Percentiles rank a stretch among this genome's conserved stretches.
phyloP scores from a whole-genome alignment of 2,797 vertebrate genomes.

The Pteropus rufus region DNA sequence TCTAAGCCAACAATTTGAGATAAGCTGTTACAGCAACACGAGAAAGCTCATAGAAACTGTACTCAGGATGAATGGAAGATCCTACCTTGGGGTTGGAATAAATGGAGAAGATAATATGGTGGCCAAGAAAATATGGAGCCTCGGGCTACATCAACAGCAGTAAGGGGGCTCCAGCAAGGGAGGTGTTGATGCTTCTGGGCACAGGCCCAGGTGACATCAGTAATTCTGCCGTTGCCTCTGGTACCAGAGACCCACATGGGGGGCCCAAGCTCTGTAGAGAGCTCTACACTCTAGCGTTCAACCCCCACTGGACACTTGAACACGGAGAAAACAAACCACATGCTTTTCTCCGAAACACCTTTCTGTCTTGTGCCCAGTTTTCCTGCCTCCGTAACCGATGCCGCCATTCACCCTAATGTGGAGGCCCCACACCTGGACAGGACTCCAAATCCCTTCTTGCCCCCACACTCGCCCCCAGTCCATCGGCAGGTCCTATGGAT shows the following conservation, averaged over 20 bases:
- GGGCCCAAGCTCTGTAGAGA: not conserved
- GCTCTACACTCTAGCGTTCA: too few species aligned
- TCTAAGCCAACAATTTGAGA: not conserved
- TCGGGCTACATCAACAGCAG: not conserved
- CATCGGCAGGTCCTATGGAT: not conserved
- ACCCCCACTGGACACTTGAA: too few species aligned
- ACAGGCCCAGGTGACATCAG: not conserved
- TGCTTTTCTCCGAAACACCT: not conserved
- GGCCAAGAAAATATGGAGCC: not conserved
- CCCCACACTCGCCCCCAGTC: not conserved
- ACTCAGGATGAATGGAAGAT: not conserved
- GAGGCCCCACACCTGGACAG: not conserved
- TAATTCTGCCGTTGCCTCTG: not conserved
- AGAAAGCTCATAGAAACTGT: not conserved
- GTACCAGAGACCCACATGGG: not conserved
- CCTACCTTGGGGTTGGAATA: not conserved
- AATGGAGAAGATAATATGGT: not conserved
- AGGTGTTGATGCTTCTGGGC: accelerated
- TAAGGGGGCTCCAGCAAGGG: not conserved
- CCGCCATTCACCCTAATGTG: not conserved
- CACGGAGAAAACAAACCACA: not conserved
- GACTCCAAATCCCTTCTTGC: not conserved
- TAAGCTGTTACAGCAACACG: not conserved
- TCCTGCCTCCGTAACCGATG: accelerated
- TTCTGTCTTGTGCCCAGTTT: not conserved